phyloP scores from a whole-genome alignment of 2,888 invertebrate genomes.

The Diarsia dahlii region DNA sequence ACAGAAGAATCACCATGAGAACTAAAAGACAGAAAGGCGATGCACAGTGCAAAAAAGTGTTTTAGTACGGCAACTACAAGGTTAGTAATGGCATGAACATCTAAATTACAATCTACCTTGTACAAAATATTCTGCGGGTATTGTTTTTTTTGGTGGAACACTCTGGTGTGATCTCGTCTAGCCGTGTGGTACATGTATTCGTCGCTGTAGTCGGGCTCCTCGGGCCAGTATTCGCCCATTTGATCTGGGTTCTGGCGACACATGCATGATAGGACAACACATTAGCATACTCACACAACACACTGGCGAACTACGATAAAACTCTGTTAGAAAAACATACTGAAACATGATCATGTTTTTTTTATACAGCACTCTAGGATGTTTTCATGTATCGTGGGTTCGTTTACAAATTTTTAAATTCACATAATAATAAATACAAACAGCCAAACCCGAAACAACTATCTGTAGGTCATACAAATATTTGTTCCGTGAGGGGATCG shows the following conservation, averaged over 20 bases:
- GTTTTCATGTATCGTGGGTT: too few relatives aligned
- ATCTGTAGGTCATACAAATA: neutral
- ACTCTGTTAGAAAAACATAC: slow-evolving; percentile 37
- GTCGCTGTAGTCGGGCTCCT: slow-evolving; percentile 87
- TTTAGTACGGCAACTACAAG: slow-evolving; percentile 35
- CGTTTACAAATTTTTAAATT: neutral
- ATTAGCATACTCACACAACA: slow-evolving; percentile 81
- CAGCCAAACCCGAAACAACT: neutral
- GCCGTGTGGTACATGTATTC: slow-evolving; percentile 90
- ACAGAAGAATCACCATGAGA: slow-evolving; percentile 25
- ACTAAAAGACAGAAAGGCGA: slow-evolving; percentile 31
- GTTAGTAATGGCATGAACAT: slow-evolving; percentile 61
- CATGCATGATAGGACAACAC: slow-evolving; percentile 80
- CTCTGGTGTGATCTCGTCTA: slow-evolving; percentile 86
- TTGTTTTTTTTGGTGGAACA: slow-evolving; percentile 89
- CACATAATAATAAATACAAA: neutral
- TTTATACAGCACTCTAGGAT: too few relatives aligned
- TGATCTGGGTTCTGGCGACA: slow-evolving; percentile 82
- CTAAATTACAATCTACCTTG: slow-evolving; percentile 82
- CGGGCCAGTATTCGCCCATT: slow-evolving; percentile 85
- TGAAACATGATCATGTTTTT: slow-evolving; percentile 42
- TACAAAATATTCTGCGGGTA: slow-evolving; percentile 89
- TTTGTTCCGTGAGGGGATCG: neutral
- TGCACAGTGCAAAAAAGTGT: slow-evolving; percentile 51
- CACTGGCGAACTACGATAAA: slow-evolving; percentile 71